A percentile compares a stretch with the other conserved stretches of the same genome.
phyloP scores from a whole-genome alignment of 1,140 invertebrate species.

The Drosophila arawakana region DNA sequence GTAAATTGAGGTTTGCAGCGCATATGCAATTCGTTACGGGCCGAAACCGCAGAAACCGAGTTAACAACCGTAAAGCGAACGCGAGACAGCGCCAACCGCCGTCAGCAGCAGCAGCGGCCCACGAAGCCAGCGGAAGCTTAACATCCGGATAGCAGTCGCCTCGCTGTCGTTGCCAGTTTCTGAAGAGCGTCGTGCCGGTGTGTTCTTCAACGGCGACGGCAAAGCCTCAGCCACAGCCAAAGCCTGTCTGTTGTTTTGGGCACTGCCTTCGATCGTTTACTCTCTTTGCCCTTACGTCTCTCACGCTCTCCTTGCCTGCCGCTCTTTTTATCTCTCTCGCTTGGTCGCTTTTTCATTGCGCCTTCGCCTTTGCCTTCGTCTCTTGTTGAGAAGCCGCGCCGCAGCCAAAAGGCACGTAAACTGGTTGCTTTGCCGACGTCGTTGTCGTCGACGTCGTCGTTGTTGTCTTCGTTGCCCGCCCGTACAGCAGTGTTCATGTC shows the following conservation, averaged over 20 bases:
- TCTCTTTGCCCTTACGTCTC: slow-evolving; percentile 23
- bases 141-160: slow-evolving; percentile 72
- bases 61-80: slow-evolving; percentile 79
- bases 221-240: slow-evolving; percentile 18
- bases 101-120: slow-evolving; percentile 18
- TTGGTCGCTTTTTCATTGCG: slow-evolving; percentile 56
- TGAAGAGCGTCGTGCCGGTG: slow-evolving; percentile 28
- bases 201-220: slow-evolving; percentile 20
- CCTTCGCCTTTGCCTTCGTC: slow-evolving; percentile 54
- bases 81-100: slow-evolving; percentile 38
- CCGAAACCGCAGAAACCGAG: slow-evolving; percentile 54
- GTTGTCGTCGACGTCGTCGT: slow-evolving; percentile 9
- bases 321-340: slow-evolving; percentile 13
- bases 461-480: slow-evolving; percentile 55
- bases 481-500: slow-evolving; percentile 44
- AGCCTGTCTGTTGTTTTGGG: slow-evolving; percentile 56
- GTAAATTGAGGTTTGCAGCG: slow-evolving; percentile 40
- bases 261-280: slow-evolving; percentile 26
- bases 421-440: slow-evolving; percentile 59
- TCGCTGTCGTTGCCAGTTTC: slow-evolving; percentile 33
- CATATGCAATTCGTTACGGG: slow-evolving; percentile 68
- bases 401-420: slow-evolving; percentile 79
- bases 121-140: slow-evolving; percentile 73
- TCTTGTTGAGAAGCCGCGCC: slow-evolving; percentile 36
- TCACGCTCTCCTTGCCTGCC: slow-evolving; percentile 1